Conservation (phyloP, 2,797 vertebrate genomes). For the Borostomias antarcticus region DNA sequence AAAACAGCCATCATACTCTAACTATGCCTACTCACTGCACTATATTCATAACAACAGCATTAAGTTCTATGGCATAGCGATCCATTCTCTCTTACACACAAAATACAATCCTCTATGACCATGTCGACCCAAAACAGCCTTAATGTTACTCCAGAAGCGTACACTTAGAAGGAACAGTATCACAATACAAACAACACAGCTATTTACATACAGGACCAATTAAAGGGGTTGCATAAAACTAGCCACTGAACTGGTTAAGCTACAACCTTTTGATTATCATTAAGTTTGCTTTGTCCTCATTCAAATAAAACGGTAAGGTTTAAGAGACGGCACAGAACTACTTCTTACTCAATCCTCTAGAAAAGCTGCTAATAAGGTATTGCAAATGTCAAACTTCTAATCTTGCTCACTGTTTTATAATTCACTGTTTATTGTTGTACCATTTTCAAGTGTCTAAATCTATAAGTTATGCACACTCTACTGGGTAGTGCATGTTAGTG, state of each 20-base stretch:
- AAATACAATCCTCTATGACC: conserved; percentile 13
- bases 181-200: neutral
- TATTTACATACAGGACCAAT: conserved; percentile 2
- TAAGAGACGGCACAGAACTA: conserved; percentile 2
- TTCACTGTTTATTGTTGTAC: neutral
- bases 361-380: conserved; percentile 1
- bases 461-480: neutral
- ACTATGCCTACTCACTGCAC: conserved; percentile 6
- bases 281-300: neutral
- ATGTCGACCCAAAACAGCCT: neutral
- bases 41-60: conserved; percentile 4
- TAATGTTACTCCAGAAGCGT: neutral
- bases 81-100: conserved; percentile 1
- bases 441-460: conserved; percentile 1
- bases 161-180: neutral
- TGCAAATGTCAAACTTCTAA: neutral
- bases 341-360: neutral
- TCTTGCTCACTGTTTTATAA: conserved; percentile 10
- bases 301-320: neutral
- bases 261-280: conserved; percentile 4
- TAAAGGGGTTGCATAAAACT: conserved; percentile 16
- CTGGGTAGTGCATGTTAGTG: conserved; percentile 6
- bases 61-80: neutral
- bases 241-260: conserved; percentile 2
- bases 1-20: conserved; percentile 1